Evolutionary conservation across 1,140 invertebrate species (phyloP).

Genomic region (Cheumatopsyche charites): DNA sequence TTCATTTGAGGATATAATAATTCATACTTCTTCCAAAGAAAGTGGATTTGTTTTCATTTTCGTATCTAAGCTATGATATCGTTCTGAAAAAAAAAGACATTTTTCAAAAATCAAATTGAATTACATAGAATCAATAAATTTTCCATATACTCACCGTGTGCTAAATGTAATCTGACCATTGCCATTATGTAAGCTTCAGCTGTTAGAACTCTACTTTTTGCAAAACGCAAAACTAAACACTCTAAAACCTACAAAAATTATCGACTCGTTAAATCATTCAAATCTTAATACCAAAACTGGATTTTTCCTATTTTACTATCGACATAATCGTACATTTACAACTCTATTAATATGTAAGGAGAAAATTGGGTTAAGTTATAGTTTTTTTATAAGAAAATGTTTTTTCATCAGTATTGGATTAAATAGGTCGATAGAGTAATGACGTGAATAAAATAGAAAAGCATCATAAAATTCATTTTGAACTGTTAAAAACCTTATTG

Average conservation of each 20-base stretch:
- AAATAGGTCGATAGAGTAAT: no score
- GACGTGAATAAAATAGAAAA: background rate
- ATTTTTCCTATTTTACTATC: no score
- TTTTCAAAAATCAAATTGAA: slow-evolving; percentile 6
- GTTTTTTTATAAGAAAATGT: no score
- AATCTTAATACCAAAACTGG: no score
- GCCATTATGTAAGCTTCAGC: slow-evolving; percentile 72
- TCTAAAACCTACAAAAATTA: slow-evolving; percentile 61
- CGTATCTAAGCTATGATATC: slow-evolving; percentile 72
- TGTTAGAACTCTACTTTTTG: slow-evolving; percentile 66
- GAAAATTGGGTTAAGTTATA: no score
- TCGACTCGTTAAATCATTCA: background rate
- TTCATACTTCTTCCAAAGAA: slow-evolving; percentile 72
- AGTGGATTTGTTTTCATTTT: slow-evolving; percentile 77
- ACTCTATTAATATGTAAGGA: no score
- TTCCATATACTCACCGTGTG: slow-evolving; percentile 64
- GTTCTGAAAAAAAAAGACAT: slow-evolving; percentile 62
- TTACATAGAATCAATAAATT: background rate
- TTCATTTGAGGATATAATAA: no score
- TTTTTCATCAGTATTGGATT: no score
- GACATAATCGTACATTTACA: no score
- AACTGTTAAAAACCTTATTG: slow-evolving; percentile 65
- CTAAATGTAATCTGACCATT: slow-evolving; percentile 72
- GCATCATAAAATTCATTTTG: background rate
- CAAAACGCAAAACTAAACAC: slow-evolving; percentile 72